phyloP scores from a whole-genome alignment of 2,888 invertebrate genomes.

The Coenonympha arcania region DNA sequence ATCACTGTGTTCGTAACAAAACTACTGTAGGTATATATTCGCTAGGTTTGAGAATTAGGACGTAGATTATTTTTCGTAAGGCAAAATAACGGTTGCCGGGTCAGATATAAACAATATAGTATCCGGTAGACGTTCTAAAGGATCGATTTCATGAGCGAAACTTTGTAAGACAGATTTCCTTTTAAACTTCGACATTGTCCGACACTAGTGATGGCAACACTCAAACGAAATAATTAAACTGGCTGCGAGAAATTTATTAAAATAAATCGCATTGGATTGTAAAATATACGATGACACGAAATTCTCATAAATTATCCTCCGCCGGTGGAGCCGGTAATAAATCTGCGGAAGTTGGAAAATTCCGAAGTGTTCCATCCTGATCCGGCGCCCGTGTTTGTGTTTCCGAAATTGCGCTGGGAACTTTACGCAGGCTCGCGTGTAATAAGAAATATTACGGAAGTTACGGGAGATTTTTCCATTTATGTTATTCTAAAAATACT shows the following conservation, averaged over 20 bases:
- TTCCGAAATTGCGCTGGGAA: slow-evolving; percentile 26
- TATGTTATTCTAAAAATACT: no score
- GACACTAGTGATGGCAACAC: no score
- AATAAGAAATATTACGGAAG: slow-evolving; percentile 28
- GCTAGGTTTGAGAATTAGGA: no score
- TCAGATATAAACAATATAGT: no score
- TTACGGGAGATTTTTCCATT: not conserved
- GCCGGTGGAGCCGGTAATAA: slow-evolving; percentile 28
- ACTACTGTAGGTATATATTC: no score
- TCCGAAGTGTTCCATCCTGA: slow-evolving; percentile 28
- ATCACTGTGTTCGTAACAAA: no score
- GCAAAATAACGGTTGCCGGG: no score
- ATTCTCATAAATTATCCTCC: slow-evolving; percentile 30
- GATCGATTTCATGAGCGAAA: no score
- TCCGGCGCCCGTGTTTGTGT: slow-evolving; percentile 31
- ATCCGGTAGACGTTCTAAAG: no score
- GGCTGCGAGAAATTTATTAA: slow-evolving; percentile 7
- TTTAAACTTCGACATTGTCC: no score
- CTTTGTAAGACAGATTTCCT: no score
- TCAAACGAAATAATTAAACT: slow-evolving; percentile 10
- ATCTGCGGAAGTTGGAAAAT: slow-evolving; percentile 32
- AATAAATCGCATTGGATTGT: slow-evolving; percentile 22
- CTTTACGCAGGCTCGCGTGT: slow-evolving; percentile 25
- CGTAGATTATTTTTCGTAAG: no score
- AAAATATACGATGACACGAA: slow-evolving; percentile 28